Percentiles rank a stretch among this genome's conserved stretches.
phyloP scores from a whole-genome alignment of 2,888 invertebrate species.

The Volucella bombylans region DNA sequence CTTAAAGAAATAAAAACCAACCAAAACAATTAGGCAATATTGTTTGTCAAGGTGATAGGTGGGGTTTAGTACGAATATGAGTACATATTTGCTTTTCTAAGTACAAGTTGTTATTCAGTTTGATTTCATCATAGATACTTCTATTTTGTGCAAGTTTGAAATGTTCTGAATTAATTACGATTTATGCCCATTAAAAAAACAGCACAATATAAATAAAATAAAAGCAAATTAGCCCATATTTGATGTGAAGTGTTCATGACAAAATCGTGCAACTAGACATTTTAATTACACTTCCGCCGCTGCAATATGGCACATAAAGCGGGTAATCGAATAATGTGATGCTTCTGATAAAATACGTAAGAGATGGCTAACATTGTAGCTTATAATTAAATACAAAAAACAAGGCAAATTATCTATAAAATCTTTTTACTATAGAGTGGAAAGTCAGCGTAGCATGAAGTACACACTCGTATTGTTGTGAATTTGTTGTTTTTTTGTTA shows the following conservation, averaged over 20 bases:
- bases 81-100: constrained; percentile 10
- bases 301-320: neutral
- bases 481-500: too few relatives aligned
- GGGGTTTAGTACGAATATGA: neutral
- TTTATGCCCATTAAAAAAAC: too few relatives aligned
- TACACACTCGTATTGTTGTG: too few relatives aligned
- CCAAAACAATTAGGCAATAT: constrained; percentile 26
- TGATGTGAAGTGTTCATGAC: neutral
- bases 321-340: neutral
- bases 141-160: too few relatives aligned
- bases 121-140: too few relatives aligned
- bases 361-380: neutral
- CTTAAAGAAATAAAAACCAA: neutral
- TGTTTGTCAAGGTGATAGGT: constrained; percentile 34
- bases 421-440: too few relatives aligned
- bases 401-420: neutral
- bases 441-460: too few relatives aligned
- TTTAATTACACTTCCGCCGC: constrained; percentile 21
- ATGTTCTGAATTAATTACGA: too few relatives aligned
- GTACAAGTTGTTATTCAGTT: neutral
- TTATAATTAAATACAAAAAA: neutral
- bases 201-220: too few relatives aligned
- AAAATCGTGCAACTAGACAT: neutral
- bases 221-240: too few relatives aligned
- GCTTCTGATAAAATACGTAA: neutral